Evolutionary conservation across 2,113 vertebrate genomes (phyloP).

Genomic region (Semnornis frantzii): DNA sequence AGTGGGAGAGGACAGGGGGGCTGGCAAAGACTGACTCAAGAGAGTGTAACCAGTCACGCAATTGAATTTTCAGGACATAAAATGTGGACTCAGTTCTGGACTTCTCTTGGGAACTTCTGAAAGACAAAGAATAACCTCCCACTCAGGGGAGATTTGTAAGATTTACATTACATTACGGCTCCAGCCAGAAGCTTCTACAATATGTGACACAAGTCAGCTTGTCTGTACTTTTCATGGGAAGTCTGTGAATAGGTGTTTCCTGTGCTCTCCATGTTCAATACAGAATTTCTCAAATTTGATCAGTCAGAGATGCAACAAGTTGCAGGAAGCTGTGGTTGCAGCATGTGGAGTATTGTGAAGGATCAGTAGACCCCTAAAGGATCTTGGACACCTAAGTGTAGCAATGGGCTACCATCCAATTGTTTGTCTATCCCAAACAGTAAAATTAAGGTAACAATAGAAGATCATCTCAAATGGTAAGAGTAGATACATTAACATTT

Average conservation of each 20-base stretch:
- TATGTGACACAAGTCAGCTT: background rate
- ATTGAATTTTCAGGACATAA: background rate
- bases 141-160: background rate
- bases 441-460: background rate
- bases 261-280: background rate
- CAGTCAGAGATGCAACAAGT: fast-evolving
- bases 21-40: background rate
- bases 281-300: background rate
- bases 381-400: background rate
- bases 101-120: background rate
- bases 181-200: background rate
- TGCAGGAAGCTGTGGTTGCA: background rate
- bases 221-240: background rate
- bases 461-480: background rate
- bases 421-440: background rate
- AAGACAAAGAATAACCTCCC: background rate
- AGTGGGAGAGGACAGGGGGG: background rate
- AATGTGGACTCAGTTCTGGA: background rate
- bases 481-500: background rate
- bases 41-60: background rate
- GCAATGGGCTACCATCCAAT: background rate
- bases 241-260: fast-evolving
- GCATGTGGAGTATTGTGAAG: background rate
- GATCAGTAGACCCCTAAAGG: background rate
- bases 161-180: background rate